Evolutionary conservation across 2,888 invertebrate genomes (phyloP).

Genomic region (Xestia sexstrigata): DNA sequence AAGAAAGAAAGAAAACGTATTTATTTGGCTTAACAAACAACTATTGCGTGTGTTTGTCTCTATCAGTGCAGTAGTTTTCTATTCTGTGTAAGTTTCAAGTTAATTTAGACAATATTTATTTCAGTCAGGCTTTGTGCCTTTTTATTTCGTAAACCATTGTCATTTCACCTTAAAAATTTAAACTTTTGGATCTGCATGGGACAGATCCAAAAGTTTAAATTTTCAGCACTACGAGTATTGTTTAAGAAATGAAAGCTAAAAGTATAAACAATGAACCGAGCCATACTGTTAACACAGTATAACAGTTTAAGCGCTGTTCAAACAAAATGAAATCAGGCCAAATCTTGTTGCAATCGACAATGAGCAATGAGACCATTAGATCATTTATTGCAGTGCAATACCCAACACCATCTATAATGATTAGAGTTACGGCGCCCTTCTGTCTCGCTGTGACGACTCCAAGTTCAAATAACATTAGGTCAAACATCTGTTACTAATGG

Average conservation of each 20-base stretch:
- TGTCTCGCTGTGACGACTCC: constrained; percentile 66
- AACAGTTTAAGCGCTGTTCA: constrained; percentile 11
- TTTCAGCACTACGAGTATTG: neutral
- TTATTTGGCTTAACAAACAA: too few species aligned
- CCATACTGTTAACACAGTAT: constrained; percentile 1
- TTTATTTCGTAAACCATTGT: neutral
- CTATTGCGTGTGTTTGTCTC: neutral
- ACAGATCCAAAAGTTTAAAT: neutral
- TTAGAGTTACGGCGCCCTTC: constrained; percentile 72
- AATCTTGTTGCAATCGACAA: constrained; percentile 48
- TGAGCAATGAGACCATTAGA: constrained; percentile 63
- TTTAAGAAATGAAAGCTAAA: neutral
- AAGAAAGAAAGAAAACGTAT: too few species aligned
- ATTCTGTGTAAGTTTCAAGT: neutral
- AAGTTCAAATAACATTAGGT: constrained; percentile 60
- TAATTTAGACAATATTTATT: neutral
- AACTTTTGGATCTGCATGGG: too few species aligned
- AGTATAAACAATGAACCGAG: neutral
- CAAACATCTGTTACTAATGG: constrained; percentile 44
- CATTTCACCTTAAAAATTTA: neutral
- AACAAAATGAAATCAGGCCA: constrained; percentile 35
- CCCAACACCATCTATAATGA: constrained; percentile 78
- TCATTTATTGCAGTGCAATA: constrained; percentile 76
- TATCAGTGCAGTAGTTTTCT: neutral
- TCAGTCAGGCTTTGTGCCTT: neutral